A percentile compares a stretch with the other conserved stretches of the same genome.
phyloP scores from a whole-genome alignment of 2,113 vertebrate species.

The Pachyramphus minor region DNA sequence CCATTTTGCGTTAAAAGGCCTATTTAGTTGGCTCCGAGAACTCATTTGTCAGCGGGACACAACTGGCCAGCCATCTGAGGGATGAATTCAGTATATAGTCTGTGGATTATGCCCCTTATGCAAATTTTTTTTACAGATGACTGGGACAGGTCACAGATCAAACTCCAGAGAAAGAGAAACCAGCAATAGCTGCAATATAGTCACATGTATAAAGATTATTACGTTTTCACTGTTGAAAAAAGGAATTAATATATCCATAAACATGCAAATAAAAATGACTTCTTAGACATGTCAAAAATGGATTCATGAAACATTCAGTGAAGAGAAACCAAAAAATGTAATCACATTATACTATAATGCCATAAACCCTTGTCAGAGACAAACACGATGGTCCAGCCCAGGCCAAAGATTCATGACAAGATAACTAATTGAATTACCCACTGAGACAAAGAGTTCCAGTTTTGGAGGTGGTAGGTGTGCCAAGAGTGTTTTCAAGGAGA shows the following conservation, averaged over 20 bases:
- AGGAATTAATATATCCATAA: background rate
- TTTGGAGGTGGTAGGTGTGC: background rate
- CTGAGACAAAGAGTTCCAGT: rapidly evolving
- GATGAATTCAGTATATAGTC: background rate
- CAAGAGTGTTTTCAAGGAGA: background rate
- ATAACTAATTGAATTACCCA: background rate
- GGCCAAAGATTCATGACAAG: background rate
- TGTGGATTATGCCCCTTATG: background rate
- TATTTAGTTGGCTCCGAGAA: background rate
- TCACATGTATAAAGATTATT: background rate
- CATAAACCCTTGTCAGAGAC: background rate
- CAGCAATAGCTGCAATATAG: background rate
- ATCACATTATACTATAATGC: background rate
- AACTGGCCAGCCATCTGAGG: background rate
- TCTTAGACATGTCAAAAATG: background rate
- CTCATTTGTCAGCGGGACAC: background rate
- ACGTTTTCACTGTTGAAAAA: background rate
- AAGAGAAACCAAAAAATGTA: background rate
- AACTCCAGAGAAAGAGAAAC: background rate
- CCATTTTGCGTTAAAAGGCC: background rate
- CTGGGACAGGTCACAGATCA: background rate
- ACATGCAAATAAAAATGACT: background rate
- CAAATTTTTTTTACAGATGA: background rate
- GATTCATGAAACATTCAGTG: background rate
- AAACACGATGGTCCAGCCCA: background rate